phyloP scores from a whole-genome alignment of 2,113 vertebrate species.

The Ammospiza nelsoni region DNA sequence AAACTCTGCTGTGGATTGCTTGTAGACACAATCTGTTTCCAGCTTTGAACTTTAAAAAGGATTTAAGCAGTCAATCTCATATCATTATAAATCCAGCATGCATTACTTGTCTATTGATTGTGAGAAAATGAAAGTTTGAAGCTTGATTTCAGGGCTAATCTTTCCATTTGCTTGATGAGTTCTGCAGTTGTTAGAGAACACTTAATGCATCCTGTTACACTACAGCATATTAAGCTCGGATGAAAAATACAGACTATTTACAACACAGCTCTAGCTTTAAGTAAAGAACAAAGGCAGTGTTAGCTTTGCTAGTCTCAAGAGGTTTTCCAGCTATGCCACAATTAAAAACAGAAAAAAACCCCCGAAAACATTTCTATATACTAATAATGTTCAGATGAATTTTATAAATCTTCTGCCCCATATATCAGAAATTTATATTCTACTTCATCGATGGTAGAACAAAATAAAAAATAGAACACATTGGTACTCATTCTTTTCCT shows the following conservation, averaged over 20 bases:
- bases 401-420: neutral
- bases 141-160: constrained; percentile 89
- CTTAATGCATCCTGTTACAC: constrained; percentile 58
- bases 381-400: neutral
- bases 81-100: constrained; percentile 86
- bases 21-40: constrained; percentile 79
- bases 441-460: neutral
- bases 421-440: neutral
- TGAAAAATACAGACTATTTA: constrained; percentile 46
- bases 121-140: constrained; percentile 80
- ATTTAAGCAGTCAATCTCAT: constrained; percentile 90
- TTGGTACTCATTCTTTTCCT: neutral
- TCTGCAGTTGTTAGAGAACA: constrained; percentile 71
- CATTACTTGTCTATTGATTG: constrained; percentile 82
- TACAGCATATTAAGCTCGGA: constrained; percentile 46
- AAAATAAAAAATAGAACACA: neutral
- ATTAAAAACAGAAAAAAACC: neutral
- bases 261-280: constrained; percentile 49
- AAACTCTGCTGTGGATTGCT: constrained; percentile 78
- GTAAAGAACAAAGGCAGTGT: constrained; percentile 49
- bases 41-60: constrained; percentile 85
- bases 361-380: neutral
- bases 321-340: constrained; percentile 6
- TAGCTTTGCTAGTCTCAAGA: neutral
- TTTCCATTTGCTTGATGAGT: constrained; percentile 81